Base-by-base conservation (phyloP, 2,888 invertebrate genomes). In the Anoplius nigerrimus region DNA sequence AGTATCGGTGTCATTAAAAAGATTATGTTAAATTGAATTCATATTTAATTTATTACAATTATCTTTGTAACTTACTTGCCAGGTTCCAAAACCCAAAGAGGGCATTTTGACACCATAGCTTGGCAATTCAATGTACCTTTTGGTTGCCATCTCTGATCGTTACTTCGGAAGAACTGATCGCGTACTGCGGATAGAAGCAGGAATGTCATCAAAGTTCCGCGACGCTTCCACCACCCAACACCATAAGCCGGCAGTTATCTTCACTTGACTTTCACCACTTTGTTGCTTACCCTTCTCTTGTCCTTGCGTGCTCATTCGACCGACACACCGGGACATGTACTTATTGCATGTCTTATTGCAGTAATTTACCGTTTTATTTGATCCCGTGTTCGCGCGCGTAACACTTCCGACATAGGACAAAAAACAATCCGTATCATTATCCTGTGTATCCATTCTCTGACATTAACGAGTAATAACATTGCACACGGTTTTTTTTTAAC, bases 1-100 rank as follows among this genome's bases (percentile, higher is more conserved):
- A n/a, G n/a, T 53, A 46, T 21, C n/a, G n/a, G n/a, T n/a, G n/a
- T n/a, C n/a, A n/a, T n/a, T n/a, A n/a, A n/a, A n/a, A n/a, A n/a
- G n/a, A n/a, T 27, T 13, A 18, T 53, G 43, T 42, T 18, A 21
- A 53, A 27, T 18, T 58, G 45, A 43, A 22, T 45, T n/a, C 13
- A 20, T 20, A 45, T 22, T 21, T 34, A 16, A 21, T 13, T 5
- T n/a, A 20, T 58, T n/a, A 58, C 8, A 42, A 24, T 34, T 18
- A 43, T 5, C 2, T 24, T 60, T 60, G 2, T 27, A 52, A 90
- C 90, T 90, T 89, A 95, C 95, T 90, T 94, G 93, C 95, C 95
- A 95, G 66, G 95, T 95, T 65, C 95, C 95, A 82, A 94, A 93
- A 59, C 95, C 95, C 57, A 95, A 89, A 60, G 92, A 90, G 5